phyloP scores from a whole-genome alignment of 2,113 vertebrate species.

The Indicator maculatus region DNA sequence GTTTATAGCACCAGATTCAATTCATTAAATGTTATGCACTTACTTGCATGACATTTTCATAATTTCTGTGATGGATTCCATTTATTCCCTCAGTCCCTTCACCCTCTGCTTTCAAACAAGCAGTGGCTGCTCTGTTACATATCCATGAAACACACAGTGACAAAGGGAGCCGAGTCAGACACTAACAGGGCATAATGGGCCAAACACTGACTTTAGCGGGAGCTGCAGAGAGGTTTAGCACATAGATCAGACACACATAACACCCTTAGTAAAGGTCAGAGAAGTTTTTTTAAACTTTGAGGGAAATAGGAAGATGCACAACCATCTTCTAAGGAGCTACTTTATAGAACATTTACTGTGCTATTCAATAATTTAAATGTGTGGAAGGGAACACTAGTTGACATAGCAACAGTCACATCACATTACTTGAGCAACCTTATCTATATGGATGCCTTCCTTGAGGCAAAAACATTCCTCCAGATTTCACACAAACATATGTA shows the following conservation, averaged over 20 bases:
- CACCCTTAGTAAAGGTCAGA: slow-evolving; percentile 21
- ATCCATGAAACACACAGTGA: slow-evolving; percentile 56
- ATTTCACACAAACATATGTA: slow-evolving; percentile 49
- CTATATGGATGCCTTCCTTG: slow-evolving; percentile 70
- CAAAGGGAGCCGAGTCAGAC: slow-evolving; percentile 30
- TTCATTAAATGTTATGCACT: slow-evolving; percentile 38
- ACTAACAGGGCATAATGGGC: not conserved
- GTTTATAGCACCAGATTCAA: slow-evolving; percentile 36
- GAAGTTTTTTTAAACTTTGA: slow-evolving; percentile 53
- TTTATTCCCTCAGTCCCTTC: slow-evolving; percentile 28
- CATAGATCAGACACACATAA: slow-evolving; percentile 3
- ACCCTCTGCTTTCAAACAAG: slow-evolving; percentile 20
- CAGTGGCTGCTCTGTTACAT: slow-evolving; percentile 50
- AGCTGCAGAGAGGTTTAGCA: slow-evolving; percentile 16
- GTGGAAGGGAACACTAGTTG: slow-evolving; percentile 57
- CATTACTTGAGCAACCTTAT: slow-evolving; percentile 65
- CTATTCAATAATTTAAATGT: slow-evolving; percentile 70
- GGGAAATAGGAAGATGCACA: slow-evolving; percentile 28
- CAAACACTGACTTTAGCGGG: not conserved
- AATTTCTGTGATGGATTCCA: slow-evolving; percentile 43
- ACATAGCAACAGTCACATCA: slow-evolving; percentile 76
- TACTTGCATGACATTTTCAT: slow-evolving; percentile 49
- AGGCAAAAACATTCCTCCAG: slow-evolving; percentile 61
- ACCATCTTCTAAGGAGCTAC: slow-evolving; percentile 44
- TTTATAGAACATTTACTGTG: slow-evolving; percentile 61